Evolutionary conservation across 1,140 invertebrate species (phyloP).

Genomic region (Aphaenogaster ashmeadi): DNA sequence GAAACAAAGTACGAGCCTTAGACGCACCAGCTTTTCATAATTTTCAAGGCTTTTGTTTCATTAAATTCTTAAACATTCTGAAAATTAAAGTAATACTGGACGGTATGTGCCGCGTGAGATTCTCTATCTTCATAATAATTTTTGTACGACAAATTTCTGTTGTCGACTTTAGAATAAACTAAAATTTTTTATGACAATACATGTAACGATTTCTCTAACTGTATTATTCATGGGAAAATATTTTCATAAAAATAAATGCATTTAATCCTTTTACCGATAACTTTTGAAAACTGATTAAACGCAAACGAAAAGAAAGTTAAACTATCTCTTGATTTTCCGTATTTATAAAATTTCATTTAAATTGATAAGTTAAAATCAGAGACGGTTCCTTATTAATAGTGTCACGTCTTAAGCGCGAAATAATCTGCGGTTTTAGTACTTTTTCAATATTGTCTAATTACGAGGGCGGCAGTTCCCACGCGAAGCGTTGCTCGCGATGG

Average conservation of each 20-base stretch:
- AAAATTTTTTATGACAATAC: not conserved
- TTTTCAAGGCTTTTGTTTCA: constrained; percentile 53
- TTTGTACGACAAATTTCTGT: not conserved
- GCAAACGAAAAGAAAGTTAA: not conserved
- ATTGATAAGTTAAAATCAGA: constrained; percentile 13
- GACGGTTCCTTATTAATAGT: not conserved
- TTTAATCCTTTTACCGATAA: not conserved
- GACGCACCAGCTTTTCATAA: constrained; percentile 55
- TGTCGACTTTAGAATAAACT: not conserved
- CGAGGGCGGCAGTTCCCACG: not conserved
- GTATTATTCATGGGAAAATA: not conserved
- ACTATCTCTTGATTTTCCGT: not conserved
- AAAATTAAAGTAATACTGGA: constrained; percentile 22
- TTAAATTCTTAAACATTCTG: constrained; percentile 62
- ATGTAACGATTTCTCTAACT: not conserved
- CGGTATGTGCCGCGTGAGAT: not conserved
- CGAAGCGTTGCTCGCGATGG: constrained; percentile 17
- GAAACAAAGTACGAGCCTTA: constrained; percentile 58
- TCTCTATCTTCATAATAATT: constrained; percentile 8
- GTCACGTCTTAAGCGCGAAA: constrained; percentile 6
- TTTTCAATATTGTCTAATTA: constrained; percentile 66
- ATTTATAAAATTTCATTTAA: not conserved
- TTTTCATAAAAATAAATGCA: not conserved
- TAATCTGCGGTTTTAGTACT: constrained; percentile 46
- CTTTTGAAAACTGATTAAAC: not conserved